Base-by-base conservation (phyloP, 2,113 vertebrate genomes). In the Ploceus nigricollis region DNA sequence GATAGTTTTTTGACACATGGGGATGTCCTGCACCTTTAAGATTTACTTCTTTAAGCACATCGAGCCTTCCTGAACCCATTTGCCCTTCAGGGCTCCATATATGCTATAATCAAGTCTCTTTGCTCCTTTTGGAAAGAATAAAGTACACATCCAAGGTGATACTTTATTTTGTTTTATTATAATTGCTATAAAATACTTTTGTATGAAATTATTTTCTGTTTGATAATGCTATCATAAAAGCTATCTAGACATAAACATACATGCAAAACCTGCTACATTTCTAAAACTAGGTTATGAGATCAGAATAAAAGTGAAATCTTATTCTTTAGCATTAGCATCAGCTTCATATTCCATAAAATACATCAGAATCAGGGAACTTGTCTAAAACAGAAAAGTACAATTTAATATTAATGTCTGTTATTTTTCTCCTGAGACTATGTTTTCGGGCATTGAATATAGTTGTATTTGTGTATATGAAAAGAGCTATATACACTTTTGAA, bases 1-100 rank as follows among this genome's bases (percentile, higher is more conserved):
- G 5, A 27, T 14, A 9, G 4, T 6, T 13, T 63, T 87, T 51
- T 7, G 2, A 22, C 22, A 25, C 1, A 2, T 45, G 21, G 8
- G 10, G 3, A 30, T 1, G 0, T 15, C 20, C 33, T 45, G 16
- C 16, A 40, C 7, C 7, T 40, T 22, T 39, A 45, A 25, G 9
- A 53, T 40, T 53, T 73, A 27, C 8, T 51, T 75, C n/a, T 45
- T 75, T 39, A 40, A 68, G 20, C 28, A 25, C 28, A 31, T 39
- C 24, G 15, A 73, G 3, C 11, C 22, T 45, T 83, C 28, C 6
- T 31, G 9, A 27, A 28, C 10, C 30, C 5, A 12, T 54, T 48
- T 87, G 13, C 27, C 9, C 8, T 63, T 63, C 64, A 71, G 23
- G 30, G 28, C 4, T 66, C 5, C 11, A 51, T 47, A 24, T 21